Evolutionary conservation across 23 tunicate species (phyloP).

Genomic region (Trididemnum miniatum): DNA sequence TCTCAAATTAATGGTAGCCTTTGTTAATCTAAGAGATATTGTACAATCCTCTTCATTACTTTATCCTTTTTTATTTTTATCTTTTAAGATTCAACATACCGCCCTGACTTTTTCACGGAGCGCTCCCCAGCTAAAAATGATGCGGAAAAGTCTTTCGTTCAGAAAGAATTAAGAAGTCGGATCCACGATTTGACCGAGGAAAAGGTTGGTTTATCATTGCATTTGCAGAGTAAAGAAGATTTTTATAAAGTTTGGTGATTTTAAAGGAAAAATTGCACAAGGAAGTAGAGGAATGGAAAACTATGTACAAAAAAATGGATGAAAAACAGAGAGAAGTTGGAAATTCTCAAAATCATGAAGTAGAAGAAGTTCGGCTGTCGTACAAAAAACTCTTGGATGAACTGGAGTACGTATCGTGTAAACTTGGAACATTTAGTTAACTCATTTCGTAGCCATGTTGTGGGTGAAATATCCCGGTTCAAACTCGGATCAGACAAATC

Average conservation of each 20-base stretch:
- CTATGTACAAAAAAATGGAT: neutral
- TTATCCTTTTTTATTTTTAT: too few species aligned
- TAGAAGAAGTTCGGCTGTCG: neutral
- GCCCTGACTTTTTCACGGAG: constrained; percentile 2
- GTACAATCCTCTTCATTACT: too few species aligned
- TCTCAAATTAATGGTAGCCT: too few species aligned
- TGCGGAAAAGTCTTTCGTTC: too few species aligned
- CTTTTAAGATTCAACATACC: neutral
- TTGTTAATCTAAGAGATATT: too few species aligned
- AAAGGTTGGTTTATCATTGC: too few species aligned
- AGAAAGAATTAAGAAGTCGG: too few species aligned
- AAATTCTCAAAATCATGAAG: neutral
- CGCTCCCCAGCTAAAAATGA: neutral
- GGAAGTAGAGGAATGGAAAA: neutral
- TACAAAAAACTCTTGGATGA: neutral
- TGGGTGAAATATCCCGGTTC: neutral
- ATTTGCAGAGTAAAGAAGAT: too few species aligned
- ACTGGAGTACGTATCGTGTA: neutral
- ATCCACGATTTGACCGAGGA: too few species aligned
- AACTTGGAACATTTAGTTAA: neutral
- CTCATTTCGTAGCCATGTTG: neutral
- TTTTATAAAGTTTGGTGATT: neutral
- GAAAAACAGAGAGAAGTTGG: neutral
- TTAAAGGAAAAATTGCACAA: neutral
- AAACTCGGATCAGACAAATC: too few species aligned